Evolutionary conservation across 1,140 invertebrate species (phyloP).

Genomic region (Cardiocondyla obscurior): DNA sequence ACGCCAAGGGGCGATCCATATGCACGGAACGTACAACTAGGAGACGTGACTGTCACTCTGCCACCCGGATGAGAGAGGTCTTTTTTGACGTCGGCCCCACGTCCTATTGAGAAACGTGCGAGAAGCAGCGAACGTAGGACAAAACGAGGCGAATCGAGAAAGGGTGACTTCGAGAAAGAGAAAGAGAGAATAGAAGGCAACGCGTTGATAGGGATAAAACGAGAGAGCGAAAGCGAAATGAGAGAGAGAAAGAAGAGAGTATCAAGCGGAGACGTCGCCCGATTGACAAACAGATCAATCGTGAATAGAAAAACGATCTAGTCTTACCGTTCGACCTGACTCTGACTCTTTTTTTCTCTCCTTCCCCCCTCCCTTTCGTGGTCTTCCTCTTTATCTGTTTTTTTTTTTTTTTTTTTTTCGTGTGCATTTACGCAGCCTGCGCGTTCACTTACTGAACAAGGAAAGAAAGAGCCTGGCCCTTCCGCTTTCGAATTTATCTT

Average conservation of each 20-base stretch:
- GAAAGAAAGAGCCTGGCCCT: conserved; percentile 26
- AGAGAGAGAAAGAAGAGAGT: neutral
- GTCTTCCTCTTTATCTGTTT: neutral
- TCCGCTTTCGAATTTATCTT: conserved; percentile 47
- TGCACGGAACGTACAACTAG: conserved; percentile 61
- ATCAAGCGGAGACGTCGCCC: conserved; percentile 47
- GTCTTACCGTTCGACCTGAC: conserved; percentile 50
- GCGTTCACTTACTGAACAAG: neutral
- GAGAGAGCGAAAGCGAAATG: neutral
- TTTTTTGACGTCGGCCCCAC: conserved; percentile 52
- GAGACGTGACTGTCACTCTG: conserved; percentile 62
- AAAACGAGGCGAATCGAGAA: neutral
- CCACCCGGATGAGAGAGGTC: conserved; percentile 36
- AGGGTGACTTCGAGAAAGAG: neutral
- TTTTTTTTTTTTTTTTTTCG: neutral
- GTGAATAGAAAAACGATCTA: conserved; percentile 47
- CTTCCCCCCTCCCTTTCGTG: neutral
- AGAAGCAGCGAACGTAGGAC: conserved; percentile 12
- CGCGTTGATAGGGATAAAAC: neutral
- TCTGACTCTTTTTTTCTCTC: neutral
- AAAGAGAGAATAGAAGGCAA: conserved; percentile 2
- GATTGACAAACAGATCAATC: conserved; percentile 74
- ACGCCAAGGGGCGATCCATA: conserved; percentile 60
- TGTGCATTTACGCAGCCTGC: conserved; percentile 39
- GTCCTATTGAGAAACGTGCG: conserved; percentile 50